phyloP scores from a whole-genome alignment of 2,113 vertebrate species.

The Herpetotheres cachinnans region DNA sequence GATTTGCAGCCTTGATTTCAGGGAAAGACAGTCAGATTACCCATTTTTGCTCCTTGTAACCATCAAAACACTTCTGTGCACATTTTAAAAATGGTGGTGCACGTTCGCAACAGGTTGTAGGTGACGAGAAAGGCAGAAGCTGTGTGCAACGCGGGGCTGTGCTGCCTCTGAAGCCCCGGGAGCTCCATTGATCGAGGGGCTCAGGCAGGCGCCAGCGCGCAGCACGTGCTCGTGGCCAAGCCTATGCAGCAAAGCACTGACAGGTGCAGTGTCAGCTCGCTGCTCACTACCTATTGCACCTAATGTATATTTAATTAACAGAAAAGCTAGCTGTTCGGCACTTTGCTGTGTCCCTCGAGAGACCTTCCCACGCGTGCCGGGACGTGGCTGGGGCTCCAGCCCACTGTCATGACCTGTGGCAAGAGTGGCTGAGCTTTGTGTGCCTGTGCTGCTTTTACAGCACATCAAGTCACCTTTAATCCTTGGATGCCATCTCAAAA shows the following conservation, averaged over 20 bases:
- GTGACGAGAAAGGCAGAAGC: neutral
- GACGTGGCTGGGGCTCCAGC: neutral
- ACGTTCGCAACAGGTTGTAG: rapidly evolving
- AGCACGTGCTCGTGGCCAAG: neutral
- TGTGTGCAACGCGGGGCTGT: neutral
- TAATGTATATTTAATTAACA: neutral
- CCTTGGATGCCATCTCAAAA: neutral
- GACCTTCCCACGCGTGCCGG: rapidly evolving
- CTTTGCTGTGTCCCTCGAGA: neutral
- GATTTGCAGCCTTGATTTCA: neutral
- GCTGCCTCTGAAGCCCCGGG: neutral
- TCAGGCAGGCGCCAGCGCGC: rapidly evolving
- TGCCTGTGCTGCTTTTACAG: neutral
- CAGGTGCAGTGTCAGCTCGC: neutral
- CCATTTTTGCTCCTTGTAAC: neutral
- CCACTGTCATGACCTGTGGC: rapidly evolving
- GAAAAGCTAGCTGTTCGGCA: no score
- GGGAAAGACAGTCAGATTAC: neutral
- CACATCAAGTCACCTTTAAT: neutral
- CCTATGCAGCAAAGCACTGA: neutral
- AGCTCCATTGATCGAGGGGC: rapidly evolving
- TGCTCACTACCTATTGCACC: neutral
- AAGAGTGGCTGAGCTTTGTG: rapidly evolving
- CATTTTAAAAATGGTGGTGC: rapidly evolving
- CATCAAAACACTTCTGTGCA: neutral